These are phyloP conservation scores for Ariopsis seemanni DNA, from an alignment of 2,113 vertebrate species.

Conservation along the genomic window DNA sequence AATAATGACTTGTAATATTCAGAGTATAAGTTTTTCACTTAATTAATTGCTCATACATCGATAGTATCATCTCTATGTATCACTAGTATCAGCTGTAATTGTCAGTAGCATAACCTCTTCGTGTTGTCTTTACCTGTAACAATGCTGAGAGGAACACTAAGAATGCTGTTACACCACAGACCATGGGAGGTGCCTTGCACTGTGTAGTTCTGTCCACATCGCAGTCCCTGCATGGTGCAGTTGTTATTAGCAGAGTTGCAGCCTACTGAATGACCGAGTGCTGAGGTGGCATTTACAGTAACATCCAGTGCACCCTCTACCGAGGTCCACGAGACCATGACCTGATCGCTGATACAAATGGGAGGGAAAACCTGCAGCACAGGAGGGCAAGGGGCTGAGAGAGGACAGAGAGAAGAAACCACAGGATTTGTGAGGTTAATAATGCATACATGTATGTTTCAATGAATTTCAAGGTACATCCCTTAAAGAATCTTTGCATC, in stretches of 20 bases:
- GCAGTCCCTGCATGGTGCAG: constrained; percentile 62
- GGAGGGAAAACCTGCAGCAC: constrained; percentile 49
- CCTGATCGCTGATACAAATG: constrained; percentile 62
- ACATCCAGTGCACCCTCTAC: constrained; percentile 52
- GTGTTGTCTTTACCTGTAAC: constrained; percentile 61
- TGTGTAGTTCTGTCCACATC: constrained; percentile 69
- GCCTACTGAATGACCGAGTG: constrained; percentile 42
- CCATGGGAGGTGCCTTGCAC: constrained; percentile 53
- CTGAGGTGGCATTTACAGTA: constrained; percentile 59
- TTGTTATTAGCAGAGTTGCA: constrained; percentile 62
- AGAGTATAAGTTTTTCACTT: not conserved
- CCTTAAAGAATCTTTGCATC: not conserved
- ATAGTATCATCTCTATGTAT: not conserved
- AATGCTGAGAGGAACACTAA: constrained; percentile 61
- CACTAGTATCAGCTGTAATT: not conserved
- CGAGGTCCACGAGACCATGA: constrained; percentile 61
- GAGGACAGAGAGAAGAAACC: not conserved
- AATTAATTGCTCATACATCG: not conserved
- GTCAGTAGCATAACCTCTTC: not conserved
- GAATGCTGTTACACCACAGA: constrained; percentile 60
- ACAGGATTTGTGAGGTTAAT: not conserved
- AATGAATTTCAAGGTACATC: not conserved
- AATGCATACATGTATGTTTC: not conserved
- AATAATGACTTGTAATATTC: not conserved
- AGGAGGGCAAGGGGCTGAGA: constrained; percentile 69